These are phyloP conservation scores for Trochalopteron elliotii DNA, from an alignment of 2,113 vertebrate species.

Conservation along the genomic window DNA sequence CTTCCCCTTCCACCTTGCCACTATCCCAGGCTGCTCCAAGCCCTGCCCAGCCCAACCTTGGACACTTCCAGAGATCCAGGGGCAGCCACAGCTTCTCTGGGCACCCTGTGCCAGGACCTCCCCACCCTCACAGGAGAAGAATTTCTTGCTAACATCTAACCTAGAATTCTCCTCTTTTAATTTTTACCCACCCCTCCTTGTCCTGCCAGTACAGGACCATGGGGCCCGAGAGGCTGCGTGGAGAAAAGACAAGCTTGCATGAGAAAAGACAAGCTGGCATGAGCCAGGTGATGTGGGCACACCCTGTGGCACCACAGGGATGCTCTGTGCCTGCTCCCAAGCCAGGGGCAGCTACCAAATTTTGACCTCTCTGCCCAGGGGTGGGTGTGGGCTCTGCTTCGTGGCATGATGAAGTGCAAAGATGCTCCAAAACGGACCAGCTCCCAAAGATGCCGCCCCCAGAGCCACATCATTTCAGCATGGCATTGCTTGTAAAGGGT, in stretches of 20 bases:
- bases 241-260: accelerated
- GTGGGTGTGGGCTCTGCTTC: background rate
- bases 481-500: accelerated
- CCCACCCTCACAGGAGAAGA: accelerated
- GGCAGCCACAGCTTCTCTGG: background rate
- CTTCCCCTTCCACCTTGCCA: background rate
- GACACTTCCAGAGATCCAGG: background rate
- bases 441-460: background rate
- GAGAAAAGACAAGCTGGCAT: background rate
- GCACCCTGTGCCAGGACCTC: background rate
- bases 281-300: accelerated
- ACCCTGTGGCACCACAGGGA: background rate
- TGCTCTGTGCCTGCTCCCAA: background rate
- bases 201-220: background rate
- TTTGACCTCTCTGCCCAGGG: background rate
- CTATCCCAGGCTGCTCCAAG: accelerated
- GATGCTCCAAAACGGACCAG: accelerated
- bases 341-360: accelerated
- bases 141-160: background rate
- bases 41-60: background rate
- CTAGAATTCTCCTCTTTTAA: background rate
- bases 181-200: background rate
- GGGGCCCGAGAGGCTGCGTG: background rate
- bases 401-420: background rate
- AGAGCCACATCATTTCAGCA: accelerated